A percentile compares a stretch with the other conserved stretches of the same genome.
Evolutionary conservation across 1,140 invertebrate species (phyloP).

Genomic region (Amphibalanus amphitrite): DNA sequence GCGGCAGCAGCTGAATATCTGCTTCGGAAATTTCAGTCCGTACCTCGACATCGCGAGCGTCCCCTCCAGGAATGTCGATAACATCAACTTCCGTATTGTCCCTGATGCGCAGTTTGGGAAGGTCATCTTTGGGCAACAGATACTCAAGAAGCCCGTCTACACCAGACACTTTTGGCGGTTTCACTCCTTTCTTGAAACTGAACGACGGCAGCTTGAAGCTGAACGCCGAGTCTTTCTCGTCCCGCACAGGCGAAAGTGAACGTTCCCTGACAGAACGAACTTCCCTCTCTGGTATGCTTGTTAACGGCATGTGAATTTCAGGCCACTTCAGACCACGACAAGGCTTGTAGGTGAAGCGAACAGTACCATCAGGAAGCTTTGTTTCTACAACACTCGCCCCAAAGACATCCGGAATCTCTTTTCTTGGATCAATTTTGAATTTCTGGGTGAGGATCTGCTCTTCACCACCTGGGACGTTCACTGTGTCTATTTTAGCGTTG

Average conservation of each 20-base stretch:
- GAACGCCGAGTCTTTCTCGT: background rate
- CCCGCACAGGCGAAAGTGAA: too few species aligned
- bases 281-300: too few species aligned
- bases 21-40: background rate
- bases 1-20: background rate
- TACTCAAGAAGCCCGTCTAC: background rate
- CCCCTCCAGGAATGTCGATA: background rate
- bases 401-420: background rate
- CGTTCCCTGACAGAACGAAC: too few species aligned
- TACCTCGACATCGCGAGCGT: background rate
- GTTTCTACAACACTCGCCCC: background rate
- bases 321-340: background rate
- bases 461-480: background rate
- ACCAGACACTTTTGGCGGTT: background rate
- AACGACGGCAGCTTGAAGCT: background rate
- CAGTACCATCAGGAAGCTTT: background rate
- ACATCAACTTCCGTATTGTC: background rate
- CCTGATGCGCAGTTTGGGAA: background rate
- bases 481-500: background rate
- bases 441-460: background rate
- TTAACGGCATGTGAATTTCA: background rate
- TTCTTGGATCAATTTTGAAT: background rate
- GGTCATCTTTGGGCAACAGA: background rate
- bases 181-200: background rate
- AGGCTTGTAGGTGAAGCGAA: background rate